Conservation (phyloP, 2,113 vertebrate genomes). For the Anguilla rostrata region DNA sequence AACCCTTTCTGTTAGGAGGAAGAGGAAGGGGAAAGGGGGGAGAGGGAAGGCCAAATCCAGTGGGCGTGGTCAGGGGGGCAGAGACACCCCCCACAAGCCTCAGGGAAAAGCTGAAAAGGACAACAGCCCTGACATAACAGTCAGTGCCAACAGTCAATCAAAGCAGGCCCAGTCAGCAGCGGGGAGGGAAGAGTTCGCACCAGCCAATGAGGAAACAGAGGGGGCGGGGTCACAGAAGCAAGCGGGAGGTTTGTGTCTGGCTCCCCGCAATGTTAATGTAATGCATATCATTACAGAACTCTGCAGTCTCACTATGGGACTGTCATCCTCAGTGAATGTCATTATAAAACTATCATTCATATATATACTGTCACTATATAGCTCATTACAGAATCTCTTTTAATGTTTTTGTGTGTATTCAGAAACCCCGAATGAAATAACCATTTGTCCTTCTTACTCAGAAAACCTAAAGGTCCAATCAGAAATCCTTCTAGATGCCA, state of each 20-base stretch:
- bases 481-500: conserved; percentile 38
- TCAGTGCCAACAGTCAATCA: background rate
- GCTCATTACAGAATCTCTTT: too few relatives aligned
- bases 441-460: conserved; percentile 37
- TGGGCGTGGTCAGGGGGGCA: conserved; percentile 55
- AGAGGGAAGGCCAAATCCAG: conserved; percentile 63
- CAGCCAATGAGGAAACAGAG: conserved; percentile 23
- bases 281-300: too few relatives aligned
- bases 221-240: conserved; percentile 26
- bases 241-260: conserved; percentile 52
- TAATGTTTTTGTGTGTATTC: conserved; percentile 7
- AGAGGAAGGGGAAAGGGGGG: conserved; percentile 69
- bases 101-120: conserved; percentile 55
- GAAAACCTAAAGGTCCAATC: conserved; percentile 34
- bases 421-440: too few relatives aligned
- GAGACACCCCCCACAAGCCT: conserved; percentile 42
- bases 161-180: conserved; percentile 5
- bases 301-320: too few relatives aligned
- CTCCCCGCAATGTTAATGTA: background rate
- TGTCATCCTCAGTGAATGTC: too few relatives aligned
- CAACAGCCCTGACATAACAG: conserved; percentile 24
- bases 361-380: too few relatives aligned
- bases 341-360: too few relatives aligned
- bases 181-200: conserved; percentile 29
- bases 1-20: conserved; percentile 58